Evolutionary conservation across 2,113 vertebrate species (phyloP), one percentile per base, ranked within the genome.

Genomic region (Antennarius striatus): DNA sequence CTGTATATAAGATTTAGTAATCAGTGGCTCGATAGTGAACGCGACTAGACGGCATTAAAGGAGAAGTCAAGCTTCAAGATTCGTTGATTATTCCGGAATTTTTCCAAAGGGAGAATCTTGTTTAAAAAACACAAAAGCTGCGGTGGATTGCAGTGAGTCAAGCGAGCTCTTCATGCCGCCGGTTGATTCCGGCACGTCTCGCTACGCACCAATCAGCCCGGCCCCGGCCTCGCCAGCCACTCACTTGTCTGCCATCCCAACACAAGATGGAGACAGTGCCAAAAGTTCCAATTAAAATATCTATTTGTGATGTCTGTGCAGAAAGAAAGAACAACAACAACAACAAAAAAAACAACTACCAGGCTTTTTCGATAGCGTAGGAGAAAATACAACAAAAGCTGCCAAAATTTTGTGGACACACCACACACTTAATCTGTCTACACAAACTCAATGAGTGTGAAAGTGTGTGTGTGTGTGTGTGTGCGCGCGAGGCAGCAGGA

Each of bases 271-370:
- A 91, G 91, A 91, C 89, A 90, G 86, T 79, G 81, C 82, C 87
- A 91, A 92, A 91, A 91, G 84, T 89, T 91, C 88, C 88, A 91
- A 91, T 92, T 91, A 90, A 90, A 91, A 87, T 82, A 78, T 88
- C 80, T 67, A 76, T 86, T 92, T 87, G 82, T 87, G 88, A 91
- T 88, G 88, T 82, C 80, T 88, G 72, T 65, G 73, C 82, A 86
- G 72, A 79, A 81, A 77, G 81, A 72, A 73, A 57, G 30, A 54
- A 42, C 9, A 51, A 50, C 14, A 28, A 50, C 14, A 28, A 29
- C 14, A 56, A 66, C 52, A 30, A 69, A 46, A 65, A 66, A 63
- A 80, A 76, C 56, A 75, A 77, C 71, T 58, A 65, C 63, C 62
- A 45, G 76, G 76, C 77, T 86, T 80, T 85, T 86, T 79, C 82